Conservation (phyloP, 2,797 vertebrate species). For the Sebastes trivittatus region DNA sequence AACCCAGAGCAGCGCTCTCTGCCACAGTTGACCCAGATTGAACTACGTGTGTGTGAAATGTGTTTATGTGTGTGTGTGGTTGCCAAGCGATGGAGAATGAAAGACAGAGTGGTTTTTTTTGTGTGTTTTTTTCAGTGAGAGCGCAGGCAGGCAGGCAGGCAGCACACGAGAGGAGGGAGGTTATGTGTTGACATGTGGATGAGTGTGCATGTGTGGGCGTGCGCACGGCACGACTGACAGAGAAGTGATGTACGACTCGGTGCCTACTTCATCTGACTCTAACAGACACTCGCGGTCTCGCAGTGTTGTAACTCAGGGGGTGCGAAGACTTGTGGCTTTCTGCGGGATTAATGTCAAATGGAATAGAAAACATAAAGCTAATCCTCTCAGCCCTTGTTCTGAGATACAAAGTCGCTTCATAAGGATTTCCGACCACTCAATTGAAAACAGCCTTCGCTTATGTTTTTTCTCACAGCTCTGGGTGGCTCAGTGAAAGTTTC, state of each 20-base stretch:
- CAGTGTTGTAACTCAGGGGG: constrained; percentile 54
- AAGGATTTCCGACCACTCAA: constrained; percentile 51
- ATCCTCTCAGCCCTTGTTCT: constrained; percentile 75
- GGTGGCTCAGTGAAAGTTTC: constrained; percentile 39
- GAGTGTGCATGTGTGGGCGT: neutral
- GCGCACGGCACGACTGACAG: constrained; percentile 31
- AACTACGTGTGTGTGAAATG: constrained; percentile 31
- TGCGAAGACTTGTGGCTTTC: constrained; percentile 51
- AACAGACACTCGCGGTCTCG: constrained; percentile 48
- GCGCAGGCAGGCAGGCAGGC: neutral
- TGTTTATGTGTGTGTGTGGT: constrained; percentile 35
- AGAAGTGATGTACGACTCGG: constrained; percentile 46
- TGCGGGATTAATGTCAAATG: constrained; percentile 76
- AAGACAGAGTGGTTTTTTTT: neutral
- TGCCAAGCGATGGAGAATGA: constrained; percentile 15
- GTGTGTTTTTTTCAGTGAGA: neutral
- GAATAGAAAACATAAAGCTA: constrained; percentile 74
- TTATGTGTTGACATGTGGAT: constrained; percentile 10
- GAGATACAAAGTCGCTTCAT: constrained; percentile 61
- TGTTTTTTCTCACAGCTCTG: constrained; percentile 24
- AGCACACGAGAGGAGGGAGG: neutral
- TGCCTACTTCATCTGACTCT: constrained; percentile 61
- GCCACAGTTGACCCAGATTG: constrained; percentile 61
- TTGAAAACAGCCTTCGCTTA: constrained; percentile 40
- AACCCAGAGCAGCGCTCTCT: constrained; percentile 52